Conservation (phyloP, 2,888 invertebrate species). For the Chrysotoxum bicinctum region DNA sequence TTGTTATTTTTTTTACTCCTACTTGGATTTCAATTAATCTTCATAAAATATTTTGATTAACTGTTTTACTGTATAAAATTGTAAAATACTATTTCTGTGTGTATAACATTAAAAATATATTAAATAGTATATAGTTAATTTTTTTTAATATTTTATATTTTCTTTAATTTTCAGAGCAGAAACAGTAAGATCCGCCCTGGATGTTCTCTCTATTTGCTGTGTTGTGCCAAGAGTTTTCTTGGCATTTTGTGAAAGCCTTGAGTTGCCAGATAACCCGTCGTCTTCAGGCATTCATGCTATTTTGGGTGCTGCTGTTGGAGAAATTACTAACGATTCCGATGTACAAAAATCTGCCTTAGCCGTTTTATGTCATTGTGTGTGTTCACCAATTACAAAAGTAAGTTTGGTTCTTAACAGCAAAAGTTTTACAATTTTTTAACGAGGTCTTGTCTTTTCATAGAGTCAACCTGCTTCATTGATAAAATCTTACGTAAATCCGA, state of each 20-base stretch:
- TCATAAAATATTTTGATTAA: no score
- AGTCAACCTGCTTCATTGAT: conserved; percentile 75
- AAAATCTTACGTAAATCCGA: conserved; percentile 76
- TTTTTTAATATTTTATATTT: conserved; percentile 73
- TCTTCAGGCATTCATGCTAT: conserved; percentile 92
- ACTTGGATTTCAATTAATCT: no score
- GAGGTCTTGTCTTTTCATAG: conserved; percentile 53
- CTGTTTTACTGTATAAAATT: no score
- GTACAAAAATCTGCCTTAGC: conserved; percentile 95
- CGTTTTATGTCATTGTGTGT: conserved; percentile 96
- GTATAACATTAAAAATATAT: no score
- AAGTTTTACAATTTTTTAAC: not conserved
- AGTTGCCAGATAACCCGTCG: conserved; percentile 89
- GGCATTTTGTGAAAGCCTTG: conserved; percentile 88
- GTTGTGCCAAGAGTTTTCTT: conserved; percentile 91
- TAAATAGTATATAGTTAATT: no score
- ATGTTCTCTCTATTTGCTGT: conserved; percentile 94
- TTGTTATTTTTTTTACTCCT: no score
- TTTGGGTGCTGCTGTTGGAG: conserved; percentile 93
- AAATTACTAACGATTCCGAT: conserved; percentile 94
- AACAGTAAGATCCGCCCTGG: conserved; percentile 90
- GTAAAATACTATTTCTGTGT: no score
- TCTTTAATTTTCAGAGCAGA: conserved; percentile 85
- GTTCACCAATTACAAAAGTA: conserved; percentile 93
- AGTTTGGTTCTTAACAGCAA: conserved; percentile 68